Evolutionary conservation across 2,113 vertebrate species (phyloP), one percentile per base, ranked within the genome.

Genomic region (Oriolus oriolus): DNA sequence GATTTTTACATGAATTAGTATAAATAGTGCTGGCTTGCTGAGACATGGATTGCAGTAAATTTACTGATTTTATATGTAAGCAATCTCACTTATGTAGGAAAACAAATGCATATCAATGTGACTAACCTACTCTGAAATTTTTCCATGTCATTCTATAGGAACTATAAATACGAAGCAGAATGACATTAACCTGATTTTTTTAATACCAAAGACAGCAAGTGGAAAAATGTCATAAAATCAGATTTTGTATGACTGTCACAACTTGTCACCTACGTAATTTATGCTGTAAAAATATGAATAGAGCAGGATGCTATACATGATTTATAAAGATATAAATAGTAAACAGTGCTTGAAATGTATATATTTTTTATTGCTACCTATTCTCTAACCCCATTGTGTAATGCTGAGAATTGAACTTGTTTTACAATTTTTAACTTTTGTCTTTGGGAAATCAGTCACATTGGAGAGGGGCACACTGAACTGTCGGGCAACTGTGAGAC

Each of bases 251-350:
- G 87, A 95, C 93, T 96, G 89, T 94, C 94, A 95, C 69, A 93
- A 91, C 89, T 95, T 87, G 94, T 95, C 94, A 92, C 79, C 92
- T 96, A 71, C 1, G 84, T 77, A 97, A 97, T 97, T 96, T 95
- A 95, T 97, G 83, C 89, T 96, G 95, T 95, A 96, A 96, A 97
- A 95, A 84, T 87, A 93, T 74, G 87, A 97, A 91, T 87, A 75
- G 47, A 79, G 82, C 54, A 84, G 78, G 57, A 85, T 94, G 68
- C 16, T 87, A 93, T 97, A 70, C 93, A 96, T 96, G 85, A 95
- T 97, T 96, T 96, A 94, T 93, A 90, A 94, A 87, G 80, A 86
- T 97, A 96, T 96, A 95, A 96, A 96, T 91, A 94, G 92, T 92
- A 95, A 96, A 95, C 42, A 96, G 56, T 82, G 45, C 79, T 95